These are phyloP conservation scores for Drosophila ogumai DNA, from an alignment of 1,140 invertebrate species.

Conservation along the genomic window DNA sequence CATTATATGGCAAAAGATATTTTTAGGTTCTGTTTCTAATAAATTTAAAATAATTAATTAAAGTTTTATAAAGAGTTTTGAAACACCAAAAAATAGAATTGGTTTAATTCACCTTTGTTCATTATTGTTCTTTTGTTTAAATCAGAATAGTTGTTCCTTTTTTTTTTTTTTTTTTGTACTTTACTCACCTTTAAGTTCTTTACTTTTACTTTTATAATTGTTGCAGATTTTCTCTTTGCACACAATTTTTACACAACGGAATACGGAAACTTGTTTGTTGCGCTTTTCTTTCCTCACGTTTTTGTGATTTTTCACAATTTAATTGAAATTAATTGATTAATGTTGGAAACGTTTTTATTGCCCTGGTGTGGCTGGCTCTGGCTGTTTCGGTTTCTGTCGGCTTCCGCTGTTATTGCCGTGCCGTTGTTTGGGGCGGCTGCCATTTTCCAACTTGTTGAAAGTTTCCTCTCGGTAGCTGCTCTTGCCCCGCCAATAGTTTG, in stretches of 20 bases:
- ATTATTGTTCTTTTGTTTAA: neutral
- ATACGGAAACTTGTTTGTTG: constrained; percentile 23
- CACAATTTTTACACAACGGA: constrained; percentile 13
- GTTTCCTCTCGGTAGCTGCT: constrained; percentile 17
- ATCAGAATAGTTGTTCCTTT: neutral
- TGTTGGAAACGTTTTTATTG: constrained; percentile 65
- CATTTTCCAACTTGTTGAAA: constrained; percentile 61
- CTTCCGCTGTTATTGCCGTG: constrained; percentile 33
- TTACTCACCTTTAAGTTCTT: constrained; percentile 1
- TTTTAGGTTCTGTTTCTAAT: no score
- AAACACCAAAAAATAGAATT: neutral
- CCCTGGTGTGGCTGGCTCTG: constrained; percentile 1
- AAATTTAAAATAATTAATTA: neutral
- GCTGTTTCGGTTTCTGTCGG: constrained; percentile 6
- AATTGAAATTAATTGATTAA: constrained; percentile 74
- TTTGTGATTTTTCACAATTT: constrained; percentile 72
- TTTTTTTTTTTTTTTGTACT: neutral
- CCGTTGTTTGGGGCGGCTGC: constrained; percentile 24
- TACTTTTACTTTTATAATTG: constrained; percentile 3
- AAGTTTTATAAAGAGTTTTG: neutral
- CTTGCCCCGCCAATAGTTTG: constrained; percentile 37
- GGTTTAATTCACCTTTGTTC: neutral
- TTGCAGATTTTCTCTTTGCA: constrained; percentile 1
- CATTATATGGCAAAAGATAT: no score
- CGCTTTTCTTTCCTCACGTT: constrained; percentile 57